Conservation (phyloP, 1,140 invertebrate genomes). For the Hylyphantes graminicola region DNA sequence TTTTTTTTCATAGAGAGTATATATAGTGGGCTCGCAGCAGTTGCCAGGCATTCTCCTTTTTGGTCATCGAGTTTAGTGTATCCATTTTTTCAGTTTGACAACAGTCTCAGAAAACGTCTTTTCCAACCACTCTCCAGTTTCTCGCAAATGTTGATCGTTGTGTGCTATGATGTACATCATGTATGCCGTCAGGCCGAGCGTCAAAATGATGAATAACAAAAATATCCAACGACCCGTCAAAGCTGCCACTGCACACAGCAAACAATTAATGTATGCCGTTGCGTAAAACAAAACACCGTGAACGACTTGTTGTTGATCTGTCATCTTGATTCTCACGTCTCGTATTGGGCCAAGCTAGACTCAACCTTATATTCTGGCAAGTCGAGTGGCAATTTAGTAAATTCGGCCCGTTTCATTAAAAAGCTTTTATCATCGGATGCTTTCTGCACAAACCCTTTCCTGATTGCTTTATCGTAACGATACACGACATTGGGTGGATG, state of each 20-base stretch:
- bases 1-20: too few species aligned
- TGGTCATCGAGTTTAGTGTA: background rate
- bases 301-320: background rate
- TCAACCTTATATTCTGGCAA: background rate
- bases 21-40: too few species aligned
- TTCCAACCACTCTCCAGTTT: background rate
- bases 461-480: background rate
- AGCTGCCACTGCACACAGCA: background rate
- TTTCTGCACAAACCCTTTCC: too few species aligned
- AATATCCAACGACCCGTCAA: conserved; percentile 19
- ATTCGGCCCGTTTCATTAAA: background rate
- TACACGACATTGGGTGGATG: background rate
- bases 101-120: background rate
- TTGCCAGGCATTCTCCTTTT: background rate
- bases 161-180: conserved; percentile 14
- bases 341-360: background rate
- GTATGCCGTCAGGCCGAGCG: background rate
- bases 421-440: background rate
- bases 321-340: background rate
- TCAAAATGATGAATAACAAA: conserved; percentile 6
- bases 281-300: conserved; percentile 27
- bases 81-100: background rate
- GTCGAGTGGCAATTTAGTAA: background rate
- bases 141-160: background rate
- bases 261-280: background rate